phyloP scores from a whole-genome alignment of 2,113 vertebrate species.

The Coptodon rendalli region DNA sequence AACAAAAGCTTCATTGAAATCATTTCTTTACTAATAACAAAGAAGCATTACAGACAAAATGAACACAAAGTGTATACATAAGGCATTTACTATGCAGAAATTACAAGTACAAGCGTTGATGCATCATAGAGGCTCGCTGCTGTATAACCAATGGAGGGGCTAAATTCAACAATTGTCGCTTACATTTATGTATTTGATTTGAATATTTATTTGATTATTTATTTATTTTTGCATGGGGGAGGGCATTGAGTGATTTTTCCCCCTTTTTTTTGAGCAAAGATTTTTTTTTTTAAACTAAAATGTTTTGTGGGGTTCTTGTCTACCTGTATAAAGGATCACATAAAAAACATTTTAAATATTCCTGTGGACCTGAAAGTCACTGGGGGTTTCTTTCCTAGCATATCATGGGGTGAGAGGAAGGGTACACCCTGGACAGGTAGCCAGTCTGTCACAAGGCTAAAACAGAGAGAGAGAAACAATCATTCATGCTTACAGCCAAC shows the following conservation, averaged over 20 bases:
- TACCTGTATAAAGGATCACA: rapidly evolving
- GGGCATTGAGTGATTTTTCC: rapidly evolving
- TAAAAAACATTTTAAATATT: background rate
- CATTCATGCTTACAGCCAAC: rapidly evolving
- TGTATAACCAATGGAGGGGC: background rate
- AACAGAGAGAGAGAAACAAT: background rate
- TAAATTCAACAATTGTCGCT: background rate
- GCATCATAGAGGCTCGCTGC: background rate
- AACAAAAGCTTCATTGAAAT: background rate
- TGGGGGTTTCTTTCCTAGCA: background rate
- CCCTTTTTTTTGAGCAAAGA: rapidly evolving
- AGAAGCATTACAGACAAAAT: background rate
- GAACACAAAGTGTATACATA: background rate
- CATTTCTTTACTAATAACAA: background rate
- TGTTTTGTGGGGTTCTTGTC: background rate
- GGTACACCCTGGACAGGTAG: background rate
- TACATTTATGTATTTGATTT: background rate
- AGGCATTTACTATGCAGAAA: rapidly evolving
- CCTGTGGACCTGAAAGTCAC: background rate
- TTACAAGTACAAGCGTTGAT: rapidly evolving
- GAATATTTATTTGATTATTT: background rate
- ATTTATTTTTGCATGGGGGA: background rate
- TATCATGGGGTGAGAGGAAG: rapidly evolving
- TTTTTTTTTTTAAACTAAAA: background rate
- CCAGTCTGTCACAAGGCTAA: background rate